A percentile compares a stretch with the other conserved stretches of the same genome.
These are phyloP conservation scores for Cladorhizidae sp. DNA, from an alignment of 37 sponge, comb jelly and placozoan species.

Conservation along the genomic window DNA sequence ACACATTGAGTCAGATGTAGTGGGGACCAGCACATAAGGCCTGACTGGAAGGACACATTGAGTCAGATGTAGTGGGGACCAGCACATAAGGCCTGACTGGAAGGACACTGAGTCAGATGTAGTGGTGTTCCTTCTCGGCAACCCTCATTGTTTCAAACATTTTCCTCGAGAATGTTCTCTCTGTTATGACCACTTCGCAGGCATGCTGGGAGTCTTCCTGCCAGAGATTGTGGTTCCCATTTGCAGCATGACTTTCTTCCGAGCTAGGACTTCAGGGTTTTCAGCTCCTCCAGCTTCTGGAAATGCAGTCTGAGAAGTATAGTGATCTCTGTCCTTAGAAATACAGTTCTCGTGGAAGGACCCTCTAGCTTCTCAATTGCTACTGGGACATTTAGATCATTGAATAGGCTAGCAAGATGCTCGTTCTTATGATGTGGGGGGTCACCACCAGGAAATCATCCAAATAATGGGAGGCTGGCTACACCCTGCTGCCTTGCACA, in stretches of 20 bases:
- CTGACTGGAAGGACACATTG: too few relatives aligned
- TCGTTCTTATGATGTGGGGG: neutral
- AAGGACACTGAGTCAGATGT: constrained; percentile 34
- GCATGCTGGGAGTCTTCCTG: constrained; percentile 48
- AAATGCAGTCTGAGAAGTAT: constrained; percentile 8
- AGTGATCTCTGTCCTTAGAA: constrained; percentile 23
- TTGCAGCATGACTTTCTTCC: constrained; percentile 3
- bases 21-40: too few relatives aligned
- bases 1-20: too few relatives aligned
- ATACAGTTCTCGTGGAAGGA: constrained; percentile 1
- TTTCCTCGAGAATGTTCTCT: constrained; percentile 29
- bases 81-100: constrained; percentile 37
- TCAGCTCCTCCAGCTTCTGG: constrained; percentile 22
- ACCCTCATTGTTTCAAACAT: constrained; percentile 20
- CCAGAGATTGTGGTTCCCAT: constrained; percentile 32
- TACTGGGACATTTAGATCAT: constrained; percentile 18
- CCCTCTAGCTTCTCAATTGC: constrained; percentile 27
- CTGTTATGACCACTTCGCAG: constrained; percentile 32
- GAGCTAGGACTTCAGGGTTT: neutral
- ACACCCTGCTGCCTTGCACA: constrained; percentile 5
- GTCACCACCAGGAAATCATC: constrained; percentile 25
- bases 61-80: too few relatives aligned
- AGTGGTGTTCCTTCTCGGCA: constrained; percentile 20
- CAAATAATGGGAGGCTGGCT: constrained; percentile 4
- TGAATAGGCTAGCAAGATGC: neutral